phyloP scores from a whole-genome alignment of 2,888 invertebrate species.

The Phortica okadai region DNA sequence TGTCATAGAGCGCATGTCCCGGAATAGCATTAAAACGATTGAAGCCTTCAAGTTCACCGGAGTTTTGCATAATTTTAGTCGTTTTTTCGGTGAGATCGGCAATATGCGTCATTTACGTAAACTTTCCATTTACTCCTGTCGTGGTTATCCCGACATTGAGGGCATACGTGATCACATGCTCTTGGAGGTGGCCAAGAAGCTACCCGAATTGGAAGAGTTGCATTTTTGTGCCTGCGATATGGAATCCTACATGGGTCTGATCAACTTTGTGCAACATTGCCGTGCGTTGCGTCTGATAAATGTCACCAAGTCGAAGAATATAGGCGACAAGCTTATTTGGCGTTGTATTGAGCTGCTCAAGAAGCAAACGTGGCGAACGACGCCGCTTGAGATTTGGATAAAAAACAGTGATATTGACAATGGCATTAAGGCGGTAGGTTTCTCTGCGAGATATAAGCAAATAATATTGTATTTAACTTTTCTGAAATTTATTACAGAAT shows the following conservation, averaged over 20 bases:
- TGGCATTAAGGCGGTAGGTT: conserved; percentile 39
- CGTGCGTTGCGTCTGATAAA: conserved; percentile 59
- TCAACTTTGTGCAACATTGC: conserved; percentile 60
- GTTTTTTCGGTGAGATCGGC: conserved; percentile 60
- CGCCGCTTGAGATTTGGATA: conserved; percentile 61
- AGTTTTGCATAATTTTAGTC: conserved; percentile 58
- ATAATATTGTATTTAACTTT: background rate
- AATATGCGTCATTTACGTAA: conserved; percentile 54
- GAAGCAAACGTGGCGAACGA: conserved; percentile 62
- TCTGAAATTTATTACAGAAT: conserved; percentile 42
- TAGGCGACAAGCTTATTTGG: conserved; percentile 53
- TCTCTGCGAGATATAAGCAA: background rate
- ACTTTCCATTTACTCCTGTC: conserved; percentile 50
- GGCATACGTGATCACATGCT: conserved; percentile 59
- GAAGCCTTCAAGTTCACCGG: conserved; percentile 65
- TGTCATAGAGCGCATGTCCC: conserved; percentile 61
- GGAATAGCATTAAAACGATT: conserved; percentile 54
- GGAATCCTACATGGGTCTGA: conserved; percentile 59
- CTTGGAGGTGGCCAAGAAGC: conserved; percentile 52
- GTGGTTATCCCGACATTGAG: conserved; percentile 50
- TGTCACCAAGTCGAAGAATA: conserved; percentile 54
- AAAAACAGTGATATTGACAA: conserved; percentile 57
- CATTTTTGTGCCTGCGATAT: conserved; percentile 63
- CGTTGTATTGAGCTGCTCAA: conserved; percentile 55
- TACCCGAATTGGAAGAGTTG: conserved; percentile 57